Evolutionary conservation across 2,888 invertebrate genomes (phyloP), one percentile per base, ranked within the genome.

Genomic region (Trichopria drosophilae): DNA sequence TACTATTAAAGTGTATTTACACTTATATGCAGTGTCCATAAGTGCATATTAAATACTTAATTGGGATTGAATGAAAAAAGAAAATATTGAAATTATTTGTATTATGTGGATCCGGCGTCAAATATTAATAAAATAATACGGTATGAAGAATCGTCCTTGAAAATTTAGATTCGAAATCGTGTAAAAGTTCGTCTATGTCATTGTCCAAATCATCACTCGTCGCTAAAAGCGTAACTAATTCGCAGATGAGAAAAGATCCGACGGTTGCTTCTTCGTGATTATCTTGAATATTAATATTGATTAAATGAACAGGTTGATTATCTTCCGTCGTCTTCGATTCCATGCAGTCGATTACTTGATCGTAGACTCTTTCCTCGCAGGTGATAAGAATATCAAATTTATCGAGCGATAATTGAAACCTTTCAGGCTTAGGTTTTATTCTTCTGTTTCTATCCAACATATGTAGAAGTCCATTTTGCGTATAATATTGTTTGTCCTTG

Each of bases 191-290:
- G 78, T 98, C 97, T 68, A 98, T 94, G 71, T 98, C 97, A 79
- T 97, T 94, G 75, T 98, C 98, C 68, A 98, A 78, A 75, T 98
- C 98, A 52, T 90, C 89, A 67, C 89, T 88, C 72, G 89, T 86
- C 12, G 90, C 85, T 80, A 98, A 82, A 86, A 90, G 86, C 47
- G 87, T 85, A 61, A 95, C 92, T 79, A 99, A 84, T 77, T 99
- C 97, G 77, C 93, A 93, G 61, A 99, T 96, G 64, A 97, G 82
- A 79, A 98, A 97, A 24, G 99, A 98, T 59, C 99, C 99, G 69
- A 99, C 88, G 3, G 98, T 94, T 1, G 99, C 99, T 77, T 99
- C 99, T 76, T 99, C 99, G 61, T 98, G 95, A 78, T 99, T 99
- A 79, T 99, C 99, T 75, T 94, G 95, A 65, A 99, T 96, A 73